Base-by-base conservation (phyloP, 2,113 vertebrate genomes). In the Hypanus sabinus region DNA sequence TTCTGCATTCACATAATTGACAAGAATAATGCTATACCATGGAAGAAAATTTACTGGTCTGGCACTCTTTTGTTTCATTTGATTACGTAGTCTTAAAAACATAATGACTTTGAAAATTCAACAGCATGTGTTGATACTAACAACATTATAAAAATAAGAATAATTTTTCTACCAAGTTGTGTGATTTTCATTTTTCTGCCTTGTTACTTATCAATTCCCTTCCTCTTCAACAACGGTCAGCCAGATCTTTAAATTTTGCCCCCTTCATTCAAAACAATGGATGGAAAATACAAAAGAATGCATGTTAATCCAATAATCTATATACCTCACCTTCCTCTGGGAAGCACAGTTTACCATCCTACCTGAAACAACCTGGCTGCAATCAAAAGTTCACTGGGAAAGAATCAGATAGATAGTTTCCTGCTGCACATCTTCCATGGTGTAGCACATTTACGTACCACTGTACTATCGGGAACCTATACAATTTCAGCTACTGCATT, bases 61-160 rank as follows among this genome's bases (percentile, higher is more conserved):
- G 20, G 22, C 22, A 55, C 71, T 9, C 70, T 11, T 75, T 55
- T 55, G 5, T 73, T 93, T 46, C 36, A 55, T 0, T 46, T 38
- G 68, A 93, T 93, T 46, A 73, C 22, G 46, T 30, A 93, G 55
- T 93, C 91, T 90, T 5, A 90, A 65, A 88, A 14, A 36, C 22
- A 73, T 10, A 1, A 75, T 24, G 71, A 3, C 65, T 55, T 92
- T 24, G 70, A 55, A 73, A 73, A 27, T 73, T 73, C 30, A 73
- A 55, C 65, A 92, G 10, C 22, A 18, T 46, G 33, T 2, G 9
- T 12, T 33, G n/a, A n/a, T 62, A 36, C 68, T 91, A 22, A 68
- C 88, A 90, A 90, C 33, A 33, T 92, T 92, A 92, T n/a, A 73
- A 38, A 36, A 38, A 92, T 36, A 92, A 92, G 22, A 18, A 71